Percentiles rank a stretch among this genome's conserved stretches.
These are phyloP conservation scores for Allophyes oxyacanthae DNA, from an alignment of 2,888 invertebrate genomes.

Conservation along the genomic window DNA sequence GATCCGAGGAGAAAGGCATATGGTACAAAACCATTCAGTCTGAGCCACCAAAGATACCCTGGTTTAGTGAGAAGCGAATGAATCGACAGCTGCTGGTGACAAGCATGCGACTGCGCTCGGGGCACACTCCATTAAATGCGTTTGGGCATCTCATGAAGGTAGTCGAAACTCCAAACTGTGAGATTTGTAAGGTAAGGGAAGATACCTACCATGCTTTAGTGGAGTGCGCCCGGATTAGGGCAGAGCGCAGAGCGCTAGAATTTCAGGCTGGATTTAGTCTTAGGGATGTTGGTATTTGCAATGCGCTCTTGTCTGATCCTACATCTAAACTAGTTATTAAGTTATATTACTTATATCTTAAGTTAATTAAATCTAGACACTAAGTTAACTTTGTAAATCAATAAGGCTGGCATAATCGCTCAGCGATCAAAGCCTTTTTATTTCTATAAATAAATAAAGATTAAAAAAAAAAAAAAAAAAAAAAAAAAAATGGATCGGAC, in stretches of 20 bases:
- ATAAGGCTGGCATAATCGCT: too few species aligned
- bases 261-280: not conserved
- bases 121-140: slow-evolving; percentile 12
- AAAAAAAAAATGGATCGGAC: too few species aligned
- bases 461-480: too few species aligned
- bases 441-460: too few species aligned
- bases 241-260: not conserved
- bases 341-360: not conserved
- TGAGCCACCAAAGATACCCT: slow-evolving; percentile 9
- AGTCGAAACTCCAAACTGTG: slow-evolving; percentile 4
- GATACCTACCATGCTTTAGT: slow-evolving; percentile 9
- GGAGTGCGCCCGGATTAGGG: slow-evolving; percentile 1
- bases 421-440: too few species aligned
- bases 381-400: too few species aligned
- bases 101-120: slow-evolving; percentile 13
- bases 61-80: not conserved
- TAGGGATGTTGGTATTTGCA: not conserved
- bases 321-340: not conserved
- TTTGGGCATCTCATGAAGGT: slow-evolving; percentile 10
- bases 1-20: slow-evolving; percentile 2
- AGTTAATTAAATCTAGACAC: not conserved
- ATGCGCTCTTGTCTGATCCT: not conserved
- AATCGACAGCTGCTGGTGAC: not conserved
- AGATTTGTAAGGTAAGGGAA: slow-evolving; percentile 1
- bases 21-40: slow-evolving; percentile 6